These are phyloP conservation scores for Mionectes macconnelli DNA, from an alignment of 2,113 vertebrate species.

Conservation along the genomic window DNA sequence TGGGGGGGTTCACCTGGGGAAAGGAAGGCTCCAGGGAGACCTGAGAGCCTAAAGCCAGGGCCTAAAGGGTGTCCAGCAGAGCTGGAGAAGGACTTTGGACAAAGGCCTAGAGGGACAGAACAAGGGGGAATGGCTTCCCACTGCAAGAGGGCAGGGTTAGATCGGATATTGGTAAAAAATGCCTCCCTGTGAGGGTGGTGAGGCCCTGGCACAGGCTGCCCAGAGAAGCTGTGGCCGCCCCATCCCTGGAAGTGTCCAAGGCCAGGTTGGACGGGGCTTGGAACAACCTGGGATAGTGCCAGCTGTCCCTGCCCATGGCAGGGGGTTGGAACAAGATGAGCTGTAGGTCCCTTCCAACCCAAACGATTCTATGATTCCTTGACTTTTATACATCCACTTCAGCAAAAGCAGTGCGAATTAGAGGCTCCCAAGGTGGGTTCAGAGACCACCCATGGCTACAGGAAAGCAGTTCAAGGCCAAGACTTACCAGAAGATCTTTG, in stretches of 20 bases:
- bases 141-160: background rate
- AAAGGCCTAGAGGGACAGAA: background rate
- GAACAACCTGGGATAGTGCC: rapidly evolving
- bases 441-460: background rate
- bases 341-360: background rate
- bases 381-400: background rate
- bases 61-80: background rate
- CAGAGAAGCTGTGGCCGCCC: background rate
- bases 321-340: background rate
- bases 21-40: background rate
- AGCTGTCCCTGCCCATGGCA: background rate
- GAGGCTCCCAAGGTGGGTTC: background rate
- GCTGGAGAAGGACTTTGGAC: background rate
- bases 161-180: background rate
- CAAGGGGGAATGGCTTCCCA: background rate
- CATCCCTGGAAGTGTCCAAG: background rate
- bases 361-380: background rate
- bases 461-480: background rate
- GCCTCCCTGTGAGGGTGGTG: background rate
- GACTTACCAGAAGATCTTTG: background rate
- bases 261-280: background rate
- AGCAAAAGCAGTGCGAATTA: background rate
- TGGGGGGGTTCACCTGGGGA: background rate
- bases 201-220: background rate
- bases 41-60: background rate